Evolutionary conservation across 1,140 invertebrate genomes (phyloP).

Genomic region (Ceratina japonica): DNA sequence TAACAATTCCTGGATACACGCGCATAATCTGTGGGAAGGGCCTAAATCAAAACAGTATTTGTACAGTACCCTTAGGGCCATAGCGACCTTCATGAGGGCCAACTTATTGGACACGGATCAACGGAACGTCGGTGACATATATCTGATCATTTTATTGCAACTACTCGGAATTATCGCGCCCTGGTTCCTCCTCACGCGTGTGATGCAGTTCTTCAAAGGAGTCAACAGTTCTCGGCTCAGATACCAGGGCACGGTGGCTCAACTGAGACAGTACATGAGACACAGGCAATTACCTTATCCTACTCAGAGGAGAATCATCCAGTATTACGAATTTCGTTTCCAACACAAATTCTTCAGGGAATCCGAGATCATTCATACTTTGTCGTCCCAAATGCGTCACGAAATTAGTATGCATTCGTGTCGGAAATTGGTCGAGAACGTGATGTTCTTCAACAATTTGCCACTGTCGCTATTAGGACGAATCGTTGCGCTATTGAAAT

Average conservation of each 20-base stretch:
- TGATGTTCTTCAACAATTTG: conserved; percentile 80
- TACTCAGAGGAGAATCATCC: conserved; percentile 65
- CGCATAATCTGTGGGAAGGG: conserved; percentile 61
- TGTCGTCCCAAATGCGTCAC: conserved; percentile 77
- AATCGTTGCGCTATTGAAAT: conserved; percentile 76
- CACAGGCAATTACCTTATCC: conserved; percentile 68
- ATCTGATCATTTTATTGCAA: conserved; percentile 56
- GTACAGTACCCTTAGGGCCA: conserved; percentile 58
- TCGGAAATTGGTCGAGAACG: conserved; percentile 79
- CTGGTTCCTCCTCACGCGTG: conserved; percentile 67
- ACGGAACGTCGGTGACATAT: conserved; percentile 64
- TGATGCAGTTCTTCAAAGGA: conserved; percentile 72
- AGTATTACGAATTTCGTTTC: conserved; percentile 74
- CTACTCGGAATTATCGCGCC: conserved; percentile 62
- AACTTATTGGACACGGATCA: conserved; percentile 61
- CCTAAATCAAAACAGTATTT: conserved; percentile 50
- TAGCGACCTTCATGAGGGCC: conserved; percentile 67
- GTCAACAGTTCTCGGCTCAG: conserved; percentile 68
- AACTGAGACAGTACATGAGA: conserved; percentile 74
- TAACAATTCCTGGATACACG: conserved; percentile 68
- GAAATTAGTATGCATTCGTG: conserved; percentile 81
- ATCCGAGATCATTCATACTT: conserved; percentile 69
- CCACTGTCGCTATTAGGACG: conserved; percentile 75
- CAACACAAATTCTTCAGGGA: conserved; percentile 72
- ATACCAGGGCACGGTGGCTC: conserved; percentile 66